These are phyloP conservation scores for Aromia moschata DNA, from an alignment of 2,888 invertebrate genomes.

Conservation along the genomic window DNA sequence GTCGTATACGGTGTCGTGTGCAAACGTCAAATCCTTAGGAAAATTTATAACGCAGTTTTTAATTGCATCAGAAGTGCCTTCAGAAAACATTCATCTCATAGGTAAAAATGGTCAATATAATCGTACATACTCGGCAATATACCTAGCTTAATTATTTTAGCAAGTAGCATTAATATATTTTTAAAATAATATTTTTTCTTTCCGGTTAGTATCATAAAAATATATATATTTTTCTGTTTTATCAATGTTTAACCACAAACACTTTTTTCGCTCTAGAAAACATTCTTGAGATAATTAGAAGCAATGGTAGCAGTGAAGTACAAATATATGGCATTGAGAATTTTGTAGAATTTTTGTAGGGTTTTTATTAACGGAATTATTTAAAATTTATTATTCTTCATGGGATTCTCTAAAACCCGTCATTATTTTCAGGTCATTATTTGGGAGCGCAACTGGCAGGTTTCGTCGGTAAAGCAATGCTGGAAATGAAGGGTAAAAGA, in stretches of 20 bases:
- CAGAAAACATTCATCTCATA: conserved; percentile 61
- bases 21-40: conserved; percentile 62
- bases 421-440: conserved; percentile 50
- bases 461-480: conserved; percentile 47
- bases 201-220: no score
- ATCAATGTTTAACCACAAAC: no score
- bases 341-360: no score
- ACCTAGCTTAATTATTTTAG: neutral
- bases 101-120: conserved; percentile 48
- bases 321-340: no score
- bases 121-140: conserved; percentile 62
- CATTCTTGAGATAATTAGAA: no score
- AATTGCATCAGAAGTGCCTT: conserved; percentile 51
- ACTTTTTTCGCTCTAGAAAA: no score
- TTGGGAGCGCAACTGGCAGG: conserved; percentile 53
- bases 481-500: conserved; percentile 48
- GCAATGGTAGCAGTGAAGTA: no score
- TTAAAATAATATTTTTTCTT: no score
- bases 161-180: neutral
- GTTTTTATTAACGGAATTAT: no score
- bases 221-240: no score
- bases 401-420: no score
- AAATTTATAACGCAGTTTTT: conserved; percentile 61
- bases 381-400: no score
- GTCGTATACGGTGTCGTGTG: conserved; percentile 57